Base-by-base conservation (phyloP, 2,113 vertebrate species). In the Mobula hypostoma region DNA sequence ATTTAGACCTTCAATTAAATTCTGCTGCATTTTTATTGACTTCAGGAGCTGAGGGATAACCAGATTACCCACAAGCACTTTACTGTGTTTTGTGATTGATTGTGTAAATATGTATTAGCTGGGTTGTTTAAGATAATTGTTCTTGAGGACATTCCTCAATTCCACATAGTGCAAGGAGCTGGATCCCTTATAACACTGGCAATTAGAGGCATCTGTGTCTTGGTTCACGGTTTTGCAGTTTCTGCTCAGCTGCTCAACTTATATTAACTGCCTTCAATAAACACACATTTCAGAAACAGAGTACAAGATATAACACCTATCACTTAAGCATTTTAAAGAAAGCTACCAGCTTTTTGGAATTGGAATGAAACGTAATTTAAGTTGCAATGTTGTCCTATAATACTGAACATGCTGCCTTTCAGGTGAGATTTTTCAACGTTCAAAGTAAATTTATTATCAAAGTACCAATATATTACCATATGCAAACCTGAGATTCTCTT, bases 1-100 rank as follows among this genome's bases (percentile, higher is more conserved):
- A 68, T 90, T 68, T 90, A n/a, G 87, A 63, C 32, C n/a, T 63
- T 32, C 87, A 90, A 68, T 90, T 68, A 90, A 68, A 90, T 90
- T 90, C 61, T 66, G 61, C 29, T 90, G 15, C 7, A 90, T 66
- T 66, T 17, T 14, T 6, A 68, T 32, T 66, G 14, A 32, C 29
- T 88, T 63, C 58, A 88, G 56, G 27, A 88, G 27, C 61, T 68
- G 87, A 90, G 17, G 87, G 87, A 90, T 66, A n/a, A n/a, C 21
- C 8, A 63, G 29, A n/a, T 6, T 68, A 32, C 87, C 29, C n/a
- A 19, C 87, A 29, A 36, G 63, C 87, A 68, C 63, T 36, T 90
- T 68, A 74, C 21, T 11, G n/a, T 90, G 14, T 63, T 68, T 32
- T n/a, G n/a, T n/a, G 58, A 88, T 88, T 88, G 83, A 88, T 88